These are phyloP conservation scores for Pelodytes ibericus DNA, from an alignment of 2,797 vertebrate species.

Conservation along the genomic window DNA sequence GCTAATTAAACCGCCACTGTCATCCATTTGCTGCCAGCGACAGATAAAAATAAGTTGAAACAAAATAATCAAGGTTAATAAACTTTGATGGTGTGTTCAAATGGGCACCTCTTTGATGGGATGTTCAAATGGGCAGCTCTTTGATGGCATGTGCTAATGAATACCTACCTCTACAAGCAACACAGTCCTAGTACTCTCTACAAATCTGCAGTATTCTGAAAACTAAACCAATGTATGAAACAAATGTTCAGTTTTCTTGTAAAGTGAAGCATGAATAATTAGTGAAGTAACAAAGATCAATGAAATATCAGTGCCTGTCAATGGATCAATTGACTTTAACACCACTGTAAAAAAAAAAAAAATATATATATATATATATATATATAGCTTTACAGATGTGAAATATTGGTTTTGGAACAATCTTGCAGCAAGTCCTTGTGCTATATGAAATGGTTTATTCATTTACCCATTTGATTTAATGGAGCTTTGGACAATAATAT, in stretches of 20 bases:
- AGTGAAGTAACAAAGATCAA: no score
- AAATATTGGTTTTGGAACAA: slow-evolving; percentile 4
- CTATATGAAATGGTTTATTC: slow-evolving; percentile 33
- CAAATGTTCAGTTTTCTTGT: no score
- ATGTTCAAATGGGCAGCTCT: slow-evolving; percentile 15
- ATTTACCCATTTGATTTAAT: slow-evolving; percentile 34
- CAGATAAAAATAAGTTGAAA: slow-evolving; percentile 47
- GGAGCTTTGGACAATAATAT: slow-evolving; percentile 38
- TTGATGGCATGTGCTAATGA: slow-evolving; percentile 3
- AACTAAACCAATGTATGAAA: no score
- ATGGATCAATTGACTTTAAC: slow-evolving; percentile 6
- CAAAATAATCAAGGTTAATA: slow-evolving; percentile 45
- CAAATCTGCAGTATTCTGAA: no score
- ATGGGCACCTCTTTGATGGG: slow-evolving; percentile 36
- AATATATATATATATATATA: no score
- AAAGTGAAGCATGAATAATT: no score
- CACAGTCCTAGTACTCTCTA: neutral
- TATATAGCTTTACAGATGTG: no score
- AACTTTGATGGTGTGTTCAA: slow-evolving; percentile 36
- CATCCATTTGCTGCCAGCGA: slow-evolving; percentile 36
- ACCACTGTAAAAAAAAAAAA: slow-evolving; percentile 12
- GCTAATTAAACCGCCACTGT: slow-evolving; percentile 35
- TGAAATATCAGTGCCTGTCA: no score
- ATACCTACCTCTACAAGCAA: neutral
- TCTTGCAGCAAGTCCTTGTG: slow-evolving; percentile 16